phyloP scores from a whole-genome alignment of 2,113 vertebrate species.

The Clarias batrachus region DNA sequence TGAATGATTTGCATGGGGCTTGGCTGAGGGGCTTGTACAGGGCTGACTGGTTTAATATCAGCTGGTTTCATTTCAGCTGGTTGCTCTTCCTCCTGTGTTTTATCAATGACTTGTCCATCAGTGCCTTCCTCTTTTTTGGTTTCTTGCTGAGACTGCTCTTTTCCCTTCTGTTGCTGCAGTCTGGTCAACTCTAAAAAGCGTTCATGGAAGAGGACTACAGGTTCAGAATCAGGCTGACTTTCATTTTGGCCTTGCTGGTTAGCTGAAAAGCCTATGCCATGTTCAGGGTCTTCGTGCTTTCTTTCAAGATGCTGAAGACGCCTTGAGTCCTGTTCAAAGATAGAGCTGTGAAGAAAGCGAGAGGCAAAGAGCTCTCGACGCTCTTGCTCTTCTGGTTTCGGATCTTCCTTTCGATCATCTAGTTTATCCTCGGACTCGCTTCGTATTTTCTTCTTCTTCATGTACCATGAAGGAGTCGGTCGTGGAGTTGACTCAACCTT shows the following conservation, averaged over 20 bases:
- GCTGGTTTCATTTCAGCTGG: conserved; percentile 58
- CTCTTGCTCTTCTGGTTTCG: conserved; percentile 93
- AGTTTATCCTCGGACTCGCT: conserved; percentile 92
- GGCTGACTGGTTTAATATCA: conserved; percentile 68
- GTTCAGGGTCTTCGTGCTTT: conserved; percentile 87
- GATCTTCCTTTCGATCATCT: conserved; percentile 92
- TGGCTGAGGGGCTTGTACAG: conserved; percentile 51
- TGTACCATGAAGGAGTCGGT: conserved; percentile 95
- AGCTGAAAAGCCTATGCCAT: conserved; percentile 70
- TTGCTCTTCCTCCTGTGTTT: conserved; percentile 68
- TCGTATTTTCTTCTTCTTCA: conserved; percentile 97
- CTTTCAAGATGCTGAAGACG: conserved; percentile 91
- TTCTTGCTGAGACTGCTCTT: conserved; percentile 81
- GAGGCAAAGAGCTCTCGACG: conserved; percentile 93
- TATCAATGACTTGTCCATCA: conserved; percentile 69
- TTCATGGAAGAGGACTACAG: conserved; percentile 92
- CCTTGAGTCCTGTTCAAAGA: conserved; percentile 95
- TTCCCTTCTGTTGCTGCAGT: conserved; percentile 87
- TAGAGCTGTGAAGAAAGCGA: conserved; percentile 94
- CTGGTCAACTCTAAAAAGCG: conserved; percentile 85
- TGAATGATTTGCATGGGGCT: conserved; percentile 27
- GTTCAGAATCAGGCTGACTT: conserved; percentile 78
- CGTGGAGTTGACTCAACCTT: conserved; percentile 91
- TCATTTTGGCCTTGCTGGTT: conserved; percentile 77
- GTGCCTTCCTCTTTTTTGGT: conserved; percentile 69